phyloP scores from a whole-genome alignment of 2,888 invertebrate species.

The Eurytoma californica region DNA sequence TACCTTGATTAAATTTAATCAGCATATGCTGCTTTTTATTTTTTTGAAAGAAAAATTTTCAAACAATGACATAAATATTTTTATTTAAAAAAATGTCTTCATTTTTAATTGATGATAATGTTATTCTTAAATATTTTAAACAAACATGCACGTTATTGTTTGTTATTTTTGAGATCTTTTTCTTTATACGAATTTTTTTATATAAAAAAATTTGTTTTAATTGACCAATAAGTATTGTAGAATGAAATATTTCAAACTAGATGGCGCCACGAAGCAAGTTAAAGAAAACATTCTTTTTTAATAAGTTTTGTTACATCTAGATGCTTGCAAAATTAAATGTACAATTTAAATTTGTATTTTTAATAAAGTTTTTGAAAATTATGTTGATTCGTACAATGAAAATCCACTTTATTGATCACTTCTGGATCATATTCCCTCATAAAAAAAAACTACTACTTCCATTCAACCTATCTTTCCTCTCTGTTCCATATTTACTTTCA shows the following conservation, averaged over 20 bases:
- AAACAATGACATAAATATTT: too few species aligned
- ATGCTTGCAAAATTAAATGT: constrained; percentile 37
- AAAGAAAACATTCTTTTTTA: constrained; percentile 28
- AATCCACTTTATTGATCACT: constrained; percentile 45
- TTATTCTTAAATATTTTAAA: too few species aligned
- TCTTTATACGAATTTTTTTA: too few species aligned
- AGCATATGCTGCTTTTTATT: too few species aligned
- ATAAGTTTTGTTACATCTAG: constrained; percentile 17
- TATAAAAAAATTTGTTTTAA: not conserved
- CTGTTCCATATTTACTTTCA: not conserved
- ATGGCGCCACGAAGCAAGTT: constrained; percentile 37
- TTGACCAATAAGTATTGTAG: constrained; percentile 19
- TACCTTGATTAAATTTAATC: too few species aligned
- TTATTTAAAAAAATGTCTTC: too few species aligned
- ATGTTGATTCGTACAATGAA: constrained; percentile 30
- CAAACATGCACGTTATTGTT: too few species aligned
- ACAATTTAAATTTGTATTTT: constrained; percentile 46
- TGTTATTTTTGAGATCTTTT: too few species aligned
- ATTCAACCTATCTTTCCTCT: not conserved
- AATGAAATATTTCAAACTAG: constrained; percentile 28
- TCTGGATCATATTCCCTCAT: constrained; percentile 39
- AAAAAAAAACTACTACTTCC: constrained; percentile 14
- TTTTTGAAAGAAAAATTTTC: too few species aligned
- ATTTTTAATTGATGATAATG: too few species aligned
- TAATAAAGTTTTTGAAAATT: constrained; percentile 46